Evolutionary conservation across 2,888 invertebrate species (phyloP), one percentile per base, ranked within the genome.

Genomic region (Hydropsyche betteni): DNA sequence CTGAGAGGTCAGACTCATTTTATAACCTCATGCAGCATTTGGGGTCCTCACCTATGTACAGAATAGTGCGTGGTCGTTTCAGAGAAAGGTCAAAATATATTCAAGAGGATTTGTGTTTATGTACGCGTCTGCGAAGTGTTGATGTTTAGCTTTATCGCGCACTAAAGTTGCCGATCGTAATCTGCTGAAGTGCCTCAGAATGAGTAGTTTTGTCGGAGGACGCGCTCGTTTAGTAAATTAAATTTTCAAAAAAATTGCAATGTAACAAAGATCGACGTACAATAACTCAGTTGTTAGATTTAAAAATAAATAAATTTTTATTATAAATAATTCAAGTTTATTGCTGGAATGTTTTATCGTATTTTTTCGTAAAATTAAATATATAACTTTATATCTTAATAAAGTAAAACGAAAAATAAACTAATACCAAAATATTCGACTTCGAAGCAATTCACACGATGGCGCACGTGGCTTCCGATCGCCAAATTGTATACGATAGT

Each of bases 1-100:
- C 70, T 72, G 75, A 12, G 8, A 14, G 77, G 74, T 74, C 73
- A 74, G 75, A 76, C 75, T 75, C 75, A 71, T 71, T 77, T 77
- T 77, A 75, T 74, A 58, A 71, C 75, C 64, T 44, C 44, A 64
- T 53, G 24, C 16, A 44, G 53, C 44, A 8, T 44, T 44, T 44
- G 44, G 44, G 10, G 44, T n/a, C 53, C n/a, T 50, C 52, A 50
- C 52, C n/a, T 64, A 64, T 33, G 33, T 34, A 24, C 12, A 34
- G 34, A 12, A 36, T 36, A 24, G n/a, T 36, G 64, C 34, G 10
- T 33, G 36, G 34, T 33, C 24, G 64, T 64, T 34, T 64, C 64
- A 36, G 24, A 10, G 34, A 64, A 36, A 34, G 34, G 64, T 64
- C 64, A 34, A 64, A 64, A 64, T 36, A 36, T 36, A 64, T 64